These are phyloP conservation scores for Actinopyga echinites DNA, from an alignment of 53 echinoderm and acorn worm genomes.

Conservation along the genomic window DNA sequence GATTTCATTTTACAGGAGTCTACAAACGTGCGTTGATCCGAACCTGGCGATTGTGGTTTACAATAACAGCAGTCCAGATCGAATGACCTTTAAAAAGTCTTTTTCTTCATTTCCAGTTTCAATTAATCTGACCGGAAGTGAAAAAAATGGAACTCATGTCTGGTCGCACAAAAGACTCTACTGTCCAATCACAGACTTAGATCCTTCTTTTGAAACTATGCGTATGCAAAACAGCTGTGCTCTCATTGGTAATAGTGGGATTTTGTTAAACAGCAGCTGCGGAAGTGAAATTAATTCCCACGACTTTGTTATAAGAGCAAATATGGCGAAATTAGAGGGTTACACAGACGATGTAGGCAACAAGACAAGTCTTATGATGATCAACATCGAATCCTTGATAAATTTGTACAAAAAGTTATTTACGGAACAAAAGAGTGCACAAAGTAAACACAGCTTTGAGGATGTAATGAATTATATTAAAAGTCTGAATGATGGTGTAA, in stretches of 20 bases:
- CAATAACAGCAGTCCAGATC: too few species aligned
- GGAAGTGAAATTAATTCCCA: too few species aligned
- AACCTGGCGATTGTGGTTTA: too few species aligned
- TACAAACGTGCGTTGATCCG: too few species aligned
- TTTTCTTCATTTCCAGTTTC: too few species aligned
- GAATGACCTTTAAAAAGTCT: too few species aligned
- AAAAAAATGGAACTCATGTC: too few species aligned
- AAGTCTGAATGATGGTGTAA: neutral
- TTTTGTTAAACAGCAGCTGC: too few species aligned
- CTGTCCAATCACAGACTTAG: neutral
- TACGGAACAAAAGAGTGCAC: neutral
- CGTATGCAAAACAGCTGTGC: neutral
- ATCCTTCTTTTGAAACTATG: neutral
- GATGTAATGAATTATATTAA: neutral
- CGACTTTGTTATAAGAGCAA: too few species aligned
- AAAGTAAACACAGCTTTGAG: neutral
- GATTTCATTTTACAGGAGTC: too few species aligned
- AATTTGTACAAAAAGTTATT: neutral
- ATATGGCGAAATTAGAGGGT: slow-evolving; percentile 13
- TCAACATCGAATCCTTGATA: neutral
- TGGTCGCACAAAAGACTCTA: neutral
- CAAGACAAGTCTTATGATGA: slow-evolving; percentile 7
- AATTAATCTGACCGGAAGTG: too few species aligned
- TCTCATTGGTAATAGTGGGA: slow-evolving; percentile 12
- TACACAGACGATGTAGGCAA: neutral